Conservation (phyloP, 2,888 invertebrate species). For the Chromoteleia sp. region DNA sequence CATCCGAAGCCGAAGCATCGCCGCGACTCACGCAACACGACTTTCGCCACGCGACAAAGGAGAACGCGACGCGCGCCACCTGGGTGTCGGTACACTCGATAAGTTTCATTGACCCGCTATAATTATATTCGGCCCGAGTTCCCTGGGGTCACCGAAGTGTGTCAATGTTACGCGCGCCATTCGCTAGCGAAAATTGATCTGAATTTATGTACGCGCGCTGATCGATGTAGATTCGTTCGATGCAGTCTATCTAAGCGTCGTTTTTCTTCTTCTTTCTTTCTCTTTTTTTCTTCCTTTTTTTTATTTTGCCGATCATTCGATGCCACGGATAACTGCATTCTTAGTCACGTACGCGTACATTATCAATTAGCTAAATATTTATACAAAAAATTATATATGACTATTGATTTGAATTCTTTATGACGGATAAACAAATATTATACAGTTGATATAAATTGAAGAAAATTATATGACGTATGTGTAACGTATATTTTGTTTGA, state of each 20-base stretch:
- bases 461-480: no score
- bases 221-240: conserved; percentile 13
- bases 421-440: neutral
- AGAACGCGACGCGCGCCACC: conserved; percentile 71
- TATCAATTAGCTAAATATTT: conserved; percentile 18
- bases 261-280: neutral
- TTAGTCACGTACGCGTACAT: conserved; percentile 8
- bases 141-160: conserved; percentile 66
- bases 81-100: conserved; percentile 65
- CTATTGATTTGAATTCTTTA: no score
- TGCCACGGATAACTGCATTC: conserved; percentile 56
- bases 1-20: conserved; percentile 56
- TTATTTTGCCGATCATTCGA: conserved; percentile 5
- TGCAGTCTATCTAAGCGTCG: neutral
- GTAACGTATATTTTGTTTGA: no score
- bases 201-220: conserved; percentile 35
- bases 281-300: neutral
- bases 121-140: conserved; percentile 67
- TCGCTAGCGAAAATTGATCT: conserved; percentile 57
- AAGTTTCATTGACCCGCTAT: conserved; percentile 71
- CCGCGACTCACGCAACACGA: conserved; percentile 66
- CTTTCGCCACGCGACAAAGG: conserved; percentile 74
- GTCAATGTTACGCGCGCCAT: conserved; percentile 67
- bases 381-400: neutral
- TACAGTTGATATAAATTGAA: no score